These are phyloP conservation scores for Drosophila sp. DNA, from an alignment of 1,140 invertebrate species.

Conservation along the genomic window DNA sequence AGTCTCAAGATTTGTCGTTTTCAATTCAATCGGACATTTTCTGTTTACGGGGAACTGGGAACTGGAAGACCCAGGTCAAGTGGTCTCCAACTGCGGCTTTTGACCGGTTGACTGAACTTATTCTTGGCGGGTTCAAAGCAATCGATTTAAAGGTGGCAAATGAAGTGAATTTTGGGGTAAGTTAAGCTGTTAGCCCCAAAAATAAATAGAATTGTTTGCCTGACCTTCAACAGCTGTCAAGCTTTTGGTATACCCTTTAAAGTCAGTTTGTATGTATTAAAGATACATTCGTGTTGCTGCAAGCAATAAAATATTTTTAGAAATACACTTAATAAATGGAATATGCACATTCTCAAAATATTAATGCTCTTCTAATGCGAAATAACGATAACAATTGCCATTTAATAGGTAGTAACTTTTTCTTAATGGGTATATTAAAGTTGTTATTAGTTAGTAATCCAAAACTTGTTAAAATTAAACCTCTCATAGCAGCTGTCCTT, in stretches of 20 bases:
- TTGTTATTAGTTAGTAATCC: no score
- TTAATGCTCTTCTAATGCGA: no score
- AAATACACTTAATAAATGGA: no score
- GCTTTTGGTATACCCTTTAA: slow-evolving; percentile 21
- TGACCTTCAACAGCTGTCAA: slow-evolving; percentile 69
- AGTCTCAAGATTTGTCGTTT: slow-evolving; percentile 55
- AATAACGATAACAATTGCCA: no score
- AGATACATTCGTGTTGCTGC: no score
- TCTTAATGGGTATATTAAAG: no score
- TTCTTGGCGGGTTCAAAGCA: slow-evolving; percentile 49
- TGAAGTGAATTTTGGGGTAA: slow-evolving; percentile 22
- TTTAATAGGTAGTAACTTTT: no score
- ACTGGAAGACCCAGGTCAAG: slow-evolving; percentile 39
- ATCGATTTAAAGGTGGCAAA: slow-evolving; percentile 59
- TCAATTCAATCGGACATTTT: slow-evolving; percentile 57
- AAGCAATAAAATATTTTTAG: no score
- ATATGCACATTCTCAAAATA: no score
- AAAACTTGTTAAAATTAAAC: no score
- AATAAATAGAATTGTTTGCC: slow-evolving; percentile 71
- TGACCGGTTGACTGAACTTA: slow-evolving; percentile 73
- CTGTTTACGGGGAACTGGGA: slow-evolving; percentile 16
- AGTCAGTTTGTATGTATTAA: background rate
- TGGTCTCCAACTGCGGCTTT: slow-evolving; percentile 36
- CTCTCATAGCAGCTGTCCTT: no score
- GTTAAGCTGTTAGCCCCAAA: slow-evolving; percentile 38